phyloP scores from a whole-genome alignment of 2,113 vertebrate species.

The Calyptomena viridis region DNA sequence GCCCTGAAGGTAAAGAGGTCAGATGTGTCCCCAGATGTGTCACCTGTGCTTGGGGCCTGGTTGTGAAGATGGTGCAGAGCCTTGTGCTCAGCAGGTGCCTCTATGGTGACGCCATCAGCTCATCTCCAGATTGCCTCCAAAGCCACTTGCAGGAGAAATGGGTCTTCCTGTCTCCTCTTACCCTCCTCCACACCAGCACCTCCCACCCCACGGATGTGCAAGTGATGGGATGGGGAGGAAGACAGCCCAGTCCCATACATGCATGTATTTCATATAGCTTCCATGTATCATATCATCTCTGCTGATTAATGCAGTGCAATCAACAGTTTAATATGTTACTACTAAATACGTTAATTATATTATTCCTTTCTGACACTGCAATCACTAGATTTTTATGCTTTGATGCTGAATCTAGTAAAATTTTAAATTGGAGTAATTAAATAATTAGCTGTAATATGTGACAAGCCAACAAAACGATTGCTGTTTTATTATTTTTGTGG shows the following conservation, averaged over 20 bases:
- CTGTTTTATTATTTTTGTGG: conserved; percentile 39
- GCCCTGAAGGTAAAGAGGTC: neutral
- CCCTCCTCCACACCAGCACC: neutral
- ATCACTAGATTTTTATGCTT: conserved; percentile 72
- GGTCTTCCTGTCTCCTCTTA: neutral
- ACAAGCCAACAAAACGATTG: conserved; percentile 51
- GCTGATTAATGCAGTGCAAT: conserved; percentile 37
- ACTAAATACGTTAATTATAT: conserved; percentile 69
- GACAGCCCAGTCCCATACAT: neutral
- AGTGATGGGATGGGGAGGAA: accelerated
- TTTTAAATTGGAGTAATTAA: conserved; percentile 74
- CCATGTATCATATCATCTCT: neutral
- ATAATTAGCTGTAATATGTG: conserved; percentile 67
- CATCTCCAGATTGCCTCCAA: accelerated
- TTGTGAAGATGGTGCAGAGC: neutral
- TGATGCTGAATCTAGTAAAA: conserved; percentile 67
- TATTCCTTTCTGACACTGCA: conserved; percentile 66
- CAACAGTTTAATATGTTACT: conserved; percentile 69
- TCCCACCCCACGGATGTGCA: accelerated
- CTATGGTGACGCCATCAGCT: neutral
- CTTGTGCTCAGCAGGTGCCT: accelerated
- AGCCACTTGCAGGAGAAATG: neutral
- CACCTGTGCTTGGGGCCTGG: neutral
- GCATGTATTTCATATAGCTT: neutral
- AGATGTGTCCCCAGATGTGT: accelerated